Evolutionary conservation across 2,888 invertebrate species (phyloP).

Genomic region (Cylindroiulus punctatus): DNA sequence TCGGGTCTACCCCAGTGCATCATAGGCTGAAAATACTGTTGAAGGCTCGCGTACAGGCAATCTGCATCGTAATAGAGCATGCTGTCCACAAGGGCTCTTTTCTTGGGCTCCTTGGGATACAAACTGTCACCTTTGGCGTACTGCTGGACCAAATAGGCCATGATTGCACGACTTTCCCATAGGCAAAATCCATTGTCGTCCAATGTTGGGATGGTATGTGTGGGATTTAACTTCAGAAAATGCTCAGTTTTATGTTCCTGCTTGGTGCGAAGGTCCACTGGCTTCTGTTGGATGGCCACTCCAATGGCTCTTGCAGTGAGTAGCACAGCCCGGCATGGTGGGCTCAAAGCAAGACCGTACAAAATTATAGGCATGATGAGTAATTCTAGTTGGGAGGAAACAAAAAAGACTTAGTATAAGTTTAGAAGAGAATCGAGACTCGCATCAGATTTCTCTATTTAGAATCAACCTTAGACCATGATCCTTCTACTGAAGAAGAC

Average conservation of each 20-base stretch:
- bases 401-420: no score
- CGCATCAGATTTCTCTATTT: no score
- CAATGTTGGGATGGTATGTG: constrained; percentile 72
- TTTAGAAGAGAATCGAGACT: no score
- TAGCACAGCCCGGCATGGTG: constrained; percentile 63
- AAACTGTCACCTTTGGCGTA: constrained; percentile 51
- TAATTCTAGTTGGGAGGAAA: no score
- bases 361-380: constrained; percentile 46
- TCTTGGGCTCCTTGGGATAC: constrained; percentile 50
- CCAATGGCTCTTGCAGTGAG: constrained; percentile 62
- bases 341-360: constrained; percentile 58
- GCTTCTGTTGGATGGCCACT: constrained; percentile 62
- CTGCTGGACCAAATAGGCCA: constrained; percentile 48
- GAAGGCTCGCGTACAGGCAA: constrained; percentile 24
- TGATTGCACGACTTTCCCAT: constrained; percentile 64
- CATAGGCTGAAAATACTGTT: not conserved
- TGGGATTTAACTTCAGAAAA: constrained; percentile 62
- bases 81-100: constrained; percentile 49
- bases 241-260: constrained; percentile 61
- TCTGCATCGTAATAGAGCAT: constrained; percentile 48
- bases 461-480: no score
- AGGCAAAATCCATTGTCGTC: constrained; percentile 66
- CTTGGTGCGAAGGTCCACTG: constrained; percentile 61
- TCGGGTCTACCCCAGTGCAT: constrained; percentile 1
- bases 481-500: no score